Evolutionary conservation across 2,113 vertebrate species (phyloP).

Genomic region (Serinus canaria): DNA sequence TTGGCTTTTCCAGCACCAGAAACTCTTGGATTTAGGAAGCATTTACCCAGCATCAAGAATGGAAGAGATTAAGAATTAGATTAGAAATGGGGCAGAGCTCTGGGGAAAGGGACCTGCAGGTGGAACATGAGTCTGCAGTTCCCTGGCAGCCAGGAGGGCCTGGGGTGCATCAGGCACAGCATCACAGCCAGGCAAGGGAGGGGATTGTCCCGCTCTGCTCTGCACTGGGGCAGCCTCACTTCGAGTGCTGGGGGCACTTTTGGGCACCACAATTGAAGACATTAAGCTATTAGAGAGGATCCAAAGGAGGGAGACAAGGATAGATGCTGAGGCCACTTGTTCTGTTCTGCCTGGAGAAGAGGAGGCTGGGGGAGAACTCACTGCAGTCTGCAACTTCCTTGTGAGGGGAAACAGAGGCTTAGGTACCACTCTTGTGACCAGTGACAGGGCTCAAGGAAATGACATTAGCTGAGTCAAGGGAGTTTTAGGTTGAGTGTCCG

Average conservation of each 20-base stretch:
- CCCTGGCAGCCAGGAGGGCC: not conserved
- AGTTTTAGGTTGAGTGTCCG: not conserved
- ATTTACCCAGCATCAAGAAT: not conserved
- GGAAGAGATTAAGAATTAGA: not conserved
- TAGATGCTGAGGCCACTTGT: not conserved
- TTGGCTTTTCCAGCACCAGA: not conserved
- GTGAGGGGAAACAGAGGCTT: not conserved
- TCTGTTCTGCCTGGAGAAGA: not conserved
- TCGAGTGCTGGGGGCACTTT: rapidly evolving
- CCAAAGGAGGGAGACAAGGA: not conserved
- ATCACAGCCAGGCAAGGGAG: rapidly evolving
- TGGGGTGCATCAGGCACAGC: not conserved
- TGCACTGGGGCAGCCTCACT: rapidly evolving
- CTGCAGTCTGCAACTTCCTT: not conserved
- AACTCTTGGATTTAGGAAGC: not conserved
- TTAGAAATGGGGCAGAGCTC: not conserved
- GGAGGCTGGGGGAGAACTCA: not conserved
- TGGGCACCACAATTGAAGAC: too few species aligned
- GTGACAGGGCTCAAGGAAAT: not conserved
- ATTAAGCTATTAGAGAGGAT: not conserved
- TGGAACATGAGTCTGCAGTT: not conserved
- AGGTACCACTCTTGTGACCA: rapidly evolving
- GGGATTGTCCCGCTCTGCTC: not conserved
- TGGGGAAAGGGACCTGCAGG: not conserved
- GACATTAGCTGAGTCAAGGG: not conserved